Conservation (phyloP, 2,888 invertebrate genomes). For the Callimorpha dominula region DNA sequence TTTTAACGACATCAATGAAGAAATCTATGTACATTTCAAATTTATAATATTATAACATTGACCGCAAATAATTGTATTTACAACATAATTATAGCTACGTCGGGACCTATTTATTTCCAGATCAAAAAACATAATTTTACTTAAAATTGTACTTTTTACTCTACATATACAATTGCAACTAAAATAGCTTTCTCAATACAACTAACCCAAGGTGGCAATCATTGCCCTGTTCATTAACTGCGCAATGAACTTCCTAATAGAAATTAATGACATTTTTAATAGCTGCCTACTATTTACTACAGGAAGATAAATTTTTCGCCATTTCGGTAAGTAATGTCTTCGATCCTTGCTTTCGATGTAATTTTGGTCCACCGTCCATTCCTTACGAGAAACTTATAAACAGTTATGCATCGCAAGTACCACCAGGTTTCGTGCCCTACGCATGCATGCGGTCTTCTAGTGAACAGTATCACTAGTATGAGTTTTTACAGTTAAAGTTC, state of each 20-base stretch:
- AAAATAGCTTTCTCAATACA: neutral
- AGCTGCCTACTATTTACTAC: neutral
- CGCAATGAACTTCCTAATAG: neutral
- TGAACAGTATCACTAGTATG: neutral
- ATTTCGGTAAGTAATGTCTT: too few species aligned
- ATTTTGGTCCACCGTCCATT: too few species aligned
- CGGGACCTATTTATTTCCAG: neutral
- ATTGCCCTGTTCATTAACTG: neutral
- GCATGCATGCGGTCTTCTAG: neutral
- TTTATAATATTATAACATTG: conserved; percentile 2
- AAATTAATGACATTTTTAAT: neutral
- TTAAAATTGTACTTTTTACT: neutral
- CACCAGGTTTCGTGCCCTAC: neutral
- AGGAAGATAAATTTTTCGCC: neutral
- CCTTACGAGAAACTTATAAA: neutral
- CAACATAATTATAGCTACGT: neutral
- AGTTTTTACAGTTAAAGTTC: too few species aligned
- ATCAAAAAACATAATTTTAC: neutral
- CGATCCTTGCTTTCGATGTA: too few species aligned
- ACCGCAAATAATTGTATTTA: neutral
- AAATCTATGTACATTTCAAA: conserved; percentile 15
- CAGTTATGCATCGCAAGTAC: neutral
- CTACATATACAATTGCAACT: neutral
- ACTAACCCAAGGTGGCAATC: neutral
- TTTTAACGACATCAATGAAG: conserved; percentile 23